phyloP scores from a whole-genome alignment of 2,113 vertebrate species.

The Perognathus longimembris region DNA sequence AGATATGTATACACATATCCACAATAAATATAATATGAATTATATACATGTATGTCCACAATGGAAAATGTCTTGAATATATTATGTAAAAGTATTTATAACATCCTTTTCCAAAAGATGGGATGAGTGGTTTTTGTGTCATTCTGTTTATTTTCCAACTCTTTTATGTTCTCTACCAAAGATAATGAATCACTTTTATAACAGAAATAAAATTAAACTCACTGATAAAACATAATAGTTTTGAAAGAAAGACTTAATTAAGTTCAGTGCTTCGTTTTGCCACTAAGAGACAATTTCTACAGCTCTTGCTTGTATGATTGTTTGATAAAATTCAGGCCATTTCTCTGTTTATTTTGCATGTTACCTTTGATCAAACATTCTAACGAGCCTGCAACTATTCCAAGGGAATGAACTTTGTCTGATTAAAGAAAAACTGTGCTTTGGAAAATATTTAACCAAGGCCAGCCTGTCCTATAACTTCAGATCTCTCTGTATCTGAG shows the following conservation, averaged over 20 bases:
- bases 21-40: no score
- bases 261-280: not conserved
- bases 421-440: not conserved
- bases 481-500: not conserved
- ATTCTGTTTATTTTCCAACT: not conserved
- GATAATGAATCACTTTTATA: not conserved
- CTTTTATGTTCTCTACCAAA: slow-evolving; percentile 5
- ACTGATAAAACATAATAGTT: not conserved
- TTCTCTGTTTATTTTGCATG: not conserved
- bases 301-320: not conserved
- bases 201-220: not conserved
- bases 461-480: not conserved
- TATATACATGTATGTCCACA: not conserved
- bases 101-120: not conserved
- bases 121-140: not conserved
- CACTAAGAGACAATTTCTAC: not conserved
- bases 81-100: not conserved
- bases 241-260: slow-evolving; percentile 28
- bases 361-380: not conserved
- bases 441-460: not conserved
- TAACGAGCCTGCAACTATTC: not conserved
- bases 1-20: no score
- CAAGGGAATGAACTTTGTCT: not conserved
- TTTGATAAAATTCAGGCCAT: not conserved
- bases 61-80: not conserved